Percentiles rank a stretch among this genome's conserved stretches.
These are phyloP conservation scores for Plectropomus leopardus DNA, from an alignment of 2,113 vertebrate species.

Conservation along the genomic window DNA sequence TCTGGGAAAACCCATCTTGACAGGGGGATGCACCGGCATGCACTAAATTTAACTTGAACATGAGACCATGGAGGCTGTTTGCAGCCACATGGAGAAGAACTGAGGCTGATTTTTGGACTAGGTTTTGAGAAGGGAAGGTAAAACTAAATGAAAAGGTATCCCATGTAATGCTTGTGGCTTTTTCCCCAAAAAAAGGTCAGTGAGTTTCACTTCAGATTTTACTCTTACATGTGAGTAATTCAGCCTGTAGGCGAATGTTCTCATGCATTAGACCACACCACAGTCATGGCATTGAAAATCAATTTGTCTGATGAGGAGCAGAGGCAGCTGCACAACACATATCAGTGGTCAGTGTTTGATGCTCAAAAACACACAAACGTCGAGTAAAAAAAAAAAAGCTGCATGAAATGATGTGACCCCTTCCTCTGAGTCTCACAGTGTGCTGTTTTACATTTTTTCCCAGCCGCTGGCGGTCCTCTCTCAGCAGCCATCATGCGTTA, in stretches of 20 bases:
- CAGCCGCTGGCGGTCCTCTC: constrained; percentile 52
- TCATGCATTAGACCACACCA: constrained; percentile 25
- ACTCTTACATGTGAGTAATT: constrained; percentile 50
- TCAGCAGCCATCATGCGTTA: constrained; percentile 66
- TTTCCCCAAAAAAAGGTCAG: constrained; percentile 43
- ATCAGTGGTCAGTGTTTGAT: constrained; percentile 16
- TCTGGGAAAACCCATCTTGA: constrained; percentile 37
- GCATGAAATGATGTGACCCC: constrained; percentile 29
- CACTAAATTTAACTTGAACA: constrained; percentile 25
- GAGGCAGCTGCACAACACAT: constrained; percentile 33
- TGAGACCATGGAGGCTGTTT: constrained; percentile 10
- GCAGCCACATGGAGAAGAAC: constrained; percentile 18
- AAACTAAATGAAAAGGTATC: constrained; percentile 6
- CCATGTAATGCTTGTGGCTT: constrained; percentile 21
- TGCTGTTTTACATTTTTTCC: constrained; percentile 50
- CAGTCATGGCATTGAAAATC: constrained; percentile 5
- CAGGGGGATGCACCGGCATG: neutral
- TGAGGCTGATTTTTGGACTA: neutral
- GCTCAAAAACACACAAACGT: constrained; percentile 22
- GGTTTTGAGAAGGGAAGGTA: neutral
- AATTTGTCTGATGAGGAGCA: constrained; percentile 20
- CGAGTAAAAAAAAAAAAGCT: neutral
- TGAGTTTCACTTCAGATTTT: constrained; percentile 43
- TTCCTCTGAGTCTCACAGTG: constrained; percentile 24
- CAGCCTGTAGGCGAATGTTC: constrained; percentile 39